A percentile compares a stretch with the other conserved stretches of the same genome.
Conservation (phyloP, 2,113 vertebrate species). For the rat (Rattus norvegicus) region GRCr8 NC_086034.1:80590001-80590500, state of each 20-base stretch:
- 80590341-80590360: not conserved
- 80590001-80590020: not conserved
- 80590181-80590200: not conserved
- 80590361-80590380: not conserved
- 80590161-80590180: not conserved
- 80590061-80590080: not conserved
- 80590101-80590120: not conserved
- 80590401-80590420: not conserved
- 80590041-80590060: not conserved
- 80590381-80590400: not conserved
- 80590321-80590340: not conserved
- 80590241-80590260: not conserved
- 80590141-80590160: not conserved
- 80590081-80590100: not conserved
- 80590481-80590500: too few species aligned
- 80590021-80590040: not conserved
- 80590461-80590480: not conserved
- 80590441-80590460: not conserved
- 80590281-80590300: not conserved
- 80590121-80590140: not conserved
- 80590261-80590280: not conserved
- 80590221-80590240: not conserved
- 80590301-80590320: not conserved
- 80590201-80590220: not conserved
- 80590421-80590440: not conserved